A percentile compares a stretch with the other conserved stretches of the same genome.
Conservation (phyloP, 2,888 invertebrate genomes). For the Dione juno region DNA sequence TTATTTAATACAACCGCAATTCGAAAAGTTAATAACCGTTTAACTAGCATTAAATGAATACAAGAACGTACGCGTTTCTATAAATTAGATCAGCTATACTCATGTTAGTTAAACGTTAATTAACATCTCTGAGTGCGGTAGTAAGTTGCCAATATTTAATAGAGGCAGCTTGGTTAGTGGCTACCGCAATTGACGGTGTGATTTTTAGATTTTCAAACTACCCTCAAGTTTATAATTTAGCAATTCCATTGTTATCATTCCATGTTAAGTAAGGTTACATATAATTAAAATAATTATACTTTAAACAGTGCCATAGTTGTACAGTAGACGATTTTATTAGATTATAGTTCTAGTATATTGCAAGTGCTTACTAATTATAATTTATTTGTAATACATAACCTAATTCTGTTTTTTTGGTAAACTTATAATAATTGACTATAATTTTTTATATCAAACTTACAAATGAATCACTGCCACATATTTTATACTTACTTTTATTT, state of each 20-base stretch:
- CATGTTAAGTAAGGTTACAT: conserved; percentile 48
- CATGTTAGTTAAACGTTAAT: not conserved
- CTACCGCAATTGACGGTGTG: conserved; percentile 23
- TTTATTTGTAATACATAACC: conserved; percentile 5
- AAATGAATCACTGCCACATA: conserved; percentile 29
- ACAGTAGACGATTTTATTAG: conserved; percentile 54
- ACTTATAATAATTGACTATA: conserved; percentile 2
- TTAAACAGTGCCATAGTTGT: conserved; percentile 61
- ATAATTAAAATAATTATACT: conserved; percentile 48
- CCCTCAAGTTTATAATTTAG: conserved; percentile 44
- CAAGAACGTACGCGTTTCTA: not conserved
- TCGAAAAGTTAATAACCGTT: not conserved
- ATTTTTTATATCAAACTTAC: not conserved
- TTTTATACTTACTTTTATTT: not conserved
- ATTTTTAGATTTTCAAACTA: conserved; percentile 39
- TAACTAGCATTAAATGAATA: not conserved
- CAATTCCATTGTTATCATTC: conserved; percentile 53
- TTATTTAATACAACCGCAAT: conserved; percentile 44
- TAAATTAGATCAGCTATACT: not conserved
- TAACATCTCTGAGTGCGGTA: conserved; percentile 8
- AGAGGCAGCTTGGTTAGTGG: conserved; percentile 43
- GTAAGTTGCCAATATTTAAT: conserved; percentile 47
- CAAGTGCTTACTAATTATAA: conserved; percentile 35
- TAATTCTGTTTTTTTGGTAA: conserved; percentile 6
- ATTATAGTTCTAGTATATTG: conserved; percentile 44